These are phyloP conservation scores for Eutolmus rufibarbis DNA, from an alignment of 2,888 invertebrate species.

Conservation along the genomic window DNA sequence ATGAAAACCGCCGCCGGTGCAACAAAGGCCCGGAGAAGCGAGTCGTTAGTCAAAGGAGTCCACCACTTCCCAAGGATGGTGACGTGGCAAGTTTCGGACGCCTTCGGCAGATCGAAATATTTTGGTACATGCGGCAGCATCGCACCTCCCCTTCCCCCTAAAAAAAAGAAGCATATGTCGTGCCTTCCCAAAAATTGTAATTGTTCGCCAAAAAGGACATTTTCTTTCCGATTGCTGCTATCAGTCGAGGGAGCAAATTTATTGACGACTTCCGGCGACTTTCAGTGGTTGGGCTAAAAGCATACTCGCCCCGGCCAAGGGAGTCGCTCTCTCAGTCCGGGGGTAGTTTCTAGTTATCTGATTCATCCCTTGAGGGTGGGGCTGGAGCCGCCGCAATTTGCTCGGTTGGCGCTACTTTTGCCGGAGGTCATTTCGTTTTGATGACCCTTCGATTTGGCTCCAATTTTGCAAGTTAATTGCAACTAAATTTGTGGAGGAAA, in stretches of 20 bases:
- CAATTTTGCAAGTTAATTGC: slow-evolving; percentile 6
- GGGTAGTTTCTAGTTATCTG: background rate
- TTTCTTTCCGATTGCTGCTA: slow-evolving; percentile 22
- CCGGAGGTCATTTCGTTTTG: background rate
- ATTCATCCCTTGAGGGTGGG: slow-evolving; percentile 1
- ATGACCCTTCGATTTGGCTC: slow-evolving; percentile 10
- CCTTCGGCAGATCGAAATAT: background rate
- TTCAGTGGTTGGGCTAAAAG: slow-evolving; percentile 19
- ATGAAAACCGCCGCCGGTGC: slow-evolving; percentile 10
- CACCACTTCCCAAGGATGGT: slow-evolving; percentile 38
- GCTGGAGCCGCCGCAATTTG: slow-evolving; percentile 5
- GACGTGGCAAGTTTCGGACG: slow-evolving; percentile 28
- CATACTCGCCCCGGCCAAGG: background rate
- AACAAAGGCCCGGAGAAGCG: slow-evolving; percentile 5
- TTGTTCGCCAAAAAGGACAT: background rate
- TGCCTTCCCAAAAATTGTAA: background rate
- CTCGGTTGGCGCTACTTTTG: background rate
- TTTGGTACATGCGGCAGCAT: background rate
- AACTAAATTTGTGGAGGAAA: background rate
- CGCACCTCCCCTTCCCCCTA: background rate
- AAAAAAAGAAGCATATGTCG: background rate
- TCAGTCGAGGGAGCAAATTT: slow-evolving; percentile 41
- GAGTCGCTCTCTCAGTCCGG: background rate
- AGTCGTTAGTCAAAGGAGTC: slow-evolving; percentile 34
- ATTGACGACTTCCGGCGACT: slow-evolving; percentile 47